Base-by-base conservation (phyloP, 2,888 invertebrate species). In the Parnassius mnemosyne region DNA sequence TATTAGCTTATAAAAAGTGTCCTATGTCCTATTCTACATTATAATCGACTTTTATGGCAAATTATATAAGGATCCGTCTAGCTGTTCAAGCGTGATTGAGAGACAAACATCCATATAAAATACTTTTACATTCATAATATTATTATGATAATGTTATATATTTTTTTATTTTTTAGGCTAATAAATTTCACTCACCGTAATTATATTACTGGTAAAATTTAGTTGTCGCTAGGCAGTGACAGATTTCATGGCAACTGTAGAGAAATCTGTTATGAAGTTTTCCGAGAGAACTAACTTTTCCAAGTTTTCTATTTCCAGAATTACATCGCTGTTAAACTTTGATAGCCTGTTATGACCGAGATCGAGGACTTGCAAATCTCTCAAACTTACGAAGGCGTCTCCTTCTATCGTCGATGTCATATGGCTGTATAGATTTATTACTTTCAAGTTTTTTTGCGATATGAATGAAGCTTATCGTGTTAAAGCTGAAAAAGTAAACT, bases 191-290 rank as follows among this genome's bases (percentile, higher is more conserved):
- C 89, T 87, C 82, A 96, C 97, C 88, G 94, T 94, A 65, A 97
- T 95, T 89, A 97, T 94, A 86, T 97, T 97, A 68, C 96, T 95
- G 12, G 96, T 96, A 47, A 97, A 87, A 83, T 97, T 96, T 66
- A 97, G 88, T 67, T 94, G 94, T 77, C 94, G 94, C 25, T 97
- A 84, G 60, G 93, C 93, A 25, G 87, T 85, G 70, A 97, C 93
- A 42, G 94, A 92, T 76, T 95, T 94, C 53, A 97, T 80, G 0
- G 97, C 95, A 10, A 95, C 94, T 0, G 94, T 93, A 3, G 97
- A 97, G 77, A 97, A 96, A 78, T 96, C 95, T 1, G 92, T 92
- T 61, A 98, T 94, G 79, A 96, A 97, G 89, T 98, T 98, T 76
- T 96, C 95, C 0, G 97, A 96, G 41, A 98, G 89, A 80, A 97